A percentile compares a stretch with the other conserved stretches of the same genome.
Evolutionary conservation across 2,113 vertebrate species (phyloP).

Genomic region (Dasyurus viverrinus): DNA sequence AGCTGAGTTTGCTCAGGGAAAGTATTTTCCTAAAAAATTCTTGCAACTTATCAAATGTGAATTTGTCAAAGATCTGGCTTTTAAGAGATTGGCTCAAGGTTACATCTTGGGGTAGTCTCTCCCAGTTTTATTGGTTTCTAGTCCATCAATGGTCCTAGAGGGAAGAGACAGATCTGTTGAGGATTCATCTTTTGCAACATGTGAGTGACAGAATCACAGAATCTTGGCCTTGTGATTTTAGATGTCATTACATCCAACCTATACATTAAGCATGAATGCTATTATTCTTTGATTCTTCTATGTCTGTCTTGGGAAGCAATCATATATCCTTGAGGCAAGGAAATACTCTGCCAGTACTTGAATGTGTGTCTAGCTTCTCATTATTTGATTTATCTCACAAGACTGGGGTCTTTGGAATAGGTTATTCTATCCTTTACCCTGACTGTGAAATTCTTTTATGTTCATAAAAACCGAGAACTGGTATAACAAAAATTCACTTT

Average conservation of each 20-base stretch:
- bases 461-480: conserved; percentile 30
- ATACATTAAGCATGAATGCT: not conserved
- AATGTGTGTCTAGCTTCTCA: not conserved
- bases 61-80: not conserved
- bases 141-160: not conserved
- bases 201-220: not conserved
- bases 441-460: not conserved
- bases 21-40: not conserved
- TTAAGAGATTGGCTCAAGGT: not conserved
- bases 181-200: not conserved
- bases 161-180: not conserved
- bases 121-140: not conserved
- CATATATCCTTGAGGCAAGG: not conserved
- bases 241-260: not conserved
- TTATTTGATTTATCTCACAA: not conserved
- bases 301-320: not conserved
- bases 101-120: not conserved
- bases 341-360: not conserved
- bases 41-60: not conserved
- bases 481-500: conserved; percentile 13
- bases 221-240: not conserved
- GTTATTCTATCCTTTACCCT: not conserved
- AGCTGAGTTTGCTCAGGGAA: not conserved
- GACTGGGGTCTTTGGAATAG: not conserved
- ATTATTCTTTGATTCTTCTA: not conserved